Evolutionary conservation across 2,797 vertebrate genomes (phyloP).

Genomic region (Gymnoscopelus braueri): DNA sequence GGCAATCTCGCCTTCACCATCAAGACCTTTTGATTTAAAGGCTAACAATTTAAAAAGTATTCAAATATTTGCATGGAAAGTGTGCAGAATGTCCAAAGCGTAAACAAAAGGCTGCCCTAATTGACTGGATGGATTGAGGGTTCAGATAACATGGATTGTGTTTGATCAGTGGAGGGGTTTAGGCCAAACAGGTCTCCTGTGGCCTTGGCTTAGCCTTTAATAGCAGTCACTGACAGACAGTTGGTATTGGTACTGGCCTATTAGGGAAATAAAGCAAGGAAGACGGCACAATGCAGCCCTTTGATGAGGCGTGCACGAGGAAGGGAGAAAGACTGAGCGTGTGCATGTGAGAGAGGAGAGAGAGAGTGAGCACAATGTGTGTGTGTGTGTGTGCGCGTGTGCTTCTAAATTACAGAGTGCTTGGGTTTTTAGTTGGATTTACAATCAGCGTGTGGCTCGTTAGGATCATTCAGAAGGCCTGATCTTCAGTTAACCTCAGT

Average conservation of each 20-base stretch:
- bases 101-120: background rate
- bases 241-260: constrained; percentile 32
- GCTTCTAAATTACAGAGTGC: constrained; percentile 22
- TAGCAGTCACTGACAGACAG: constrained; percentile 32
- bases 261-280: constrained; percentile 47
- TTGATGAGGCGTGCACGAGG: constrained; percentile 44
- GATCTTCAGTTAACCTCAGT: constrained; percentile 33
- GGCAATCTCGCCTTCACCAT: no score
- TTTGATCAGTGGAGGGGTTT: constrained; percentile 53
- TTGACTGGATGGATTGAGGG: constrained; percentile 29
- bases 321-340: constrained; percentile 6
- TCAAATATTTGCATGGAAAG: no score
- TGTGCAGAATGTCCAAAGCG: no score
- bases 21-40: no score
- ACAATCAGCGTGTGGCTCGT: constrained; percentile 49
- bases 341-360: constrained; percentile 17
- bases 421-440: constrained; percentile 38
- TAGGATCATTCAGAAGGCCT: constrained; percentile 42
- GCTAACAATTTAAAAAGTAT: no score
- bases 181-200: constrained; percentile 44
- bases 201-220: constrained; percentile 47
- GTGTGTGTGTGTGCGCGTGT: background rate
- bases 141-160: constrained; percentile 34
- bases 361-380: constrained; percentile 7
- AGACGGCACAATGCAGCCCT: constrained; percentile 49